Conservation (phyloP, 2,113 vertebrate genomes). For the Rhabdomys dilectus region DNA sequence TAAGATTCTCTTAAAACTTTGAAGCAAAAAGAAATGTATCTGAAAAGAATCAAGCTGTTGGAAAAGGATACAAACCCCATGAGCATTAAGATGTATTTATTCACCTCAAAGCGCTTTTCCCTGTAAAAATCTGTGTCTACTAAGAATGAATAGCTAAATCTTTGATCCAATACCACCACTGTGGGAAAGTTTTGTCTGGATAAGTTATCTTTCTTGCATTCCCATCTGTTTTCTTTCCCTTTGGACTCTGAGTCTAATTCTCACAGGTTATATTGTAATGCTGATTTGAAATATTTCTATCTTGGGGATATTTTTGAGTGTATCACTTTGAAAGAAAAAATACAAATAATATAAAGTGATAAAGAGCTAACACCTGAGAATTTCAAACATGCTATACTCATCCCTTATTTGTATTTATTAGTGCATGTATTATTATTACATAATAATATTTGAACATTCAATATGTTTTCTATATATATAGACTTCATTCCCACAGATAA, state of each 20-base stretch:
- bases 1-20: not conserved
- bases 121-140: not conserved
- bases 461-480: not conserved
- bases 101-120: not conserved
- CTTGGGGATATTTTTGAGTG: not conserved
- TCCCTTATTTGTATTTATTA: not conserved
- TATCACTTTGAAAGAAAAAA: not conserved
- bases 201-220: not conserved
- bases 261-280: not conserved
- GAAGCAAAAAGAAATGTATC: slow-evolving; percentile 35
- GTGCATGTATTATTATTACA: not conserved
- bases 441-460: not conserved
- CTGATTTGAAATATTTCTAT: slow-evolving; percentile 4
- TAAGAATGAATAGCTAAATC: not conserved
- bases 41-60: slow-evolving; percentile 23
- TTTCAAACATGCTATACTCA: not conserved
- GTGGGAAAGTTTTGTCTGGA: not conserved
- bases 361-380: not conserved
- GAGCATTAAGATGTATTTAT: not conserved
- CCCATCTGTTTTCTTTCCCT: not conserved
- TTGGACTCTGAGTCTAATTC: not conserved
- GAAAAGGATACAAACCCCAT: not conserved
- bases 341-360: not conserved
- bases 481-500: not conserved
- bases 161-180: not conserved